A percentile compares a stretch with the other conserved stretches of the same genome.
Conservation (phyloP, 2,797 vertebrate species). For the Acipenser transmontanus region DNA sequence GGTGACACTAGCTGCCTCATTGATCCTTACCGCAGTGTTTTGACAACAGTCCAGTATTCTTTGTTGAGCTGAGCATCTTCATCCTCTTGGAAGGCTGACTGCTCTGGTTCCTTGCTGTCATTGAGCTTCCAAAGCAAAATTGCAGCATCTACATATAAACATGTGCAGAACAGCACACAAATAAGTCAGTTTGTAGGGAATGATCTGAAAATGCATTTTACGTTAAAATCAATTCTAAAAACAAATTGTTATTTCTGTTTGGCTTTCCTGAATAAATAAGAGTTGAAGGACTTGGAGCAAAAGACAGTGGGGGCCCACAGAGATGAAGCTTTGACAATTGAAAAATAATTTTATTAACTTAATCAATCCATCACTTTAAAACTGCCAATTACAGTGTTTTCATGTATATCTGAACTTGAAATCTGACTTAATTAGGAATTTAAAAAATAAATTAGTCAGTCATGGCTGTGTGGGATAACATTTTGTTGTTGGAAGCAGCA, state of each 20-base stretch:
- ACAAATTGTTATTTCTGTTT: neutral
- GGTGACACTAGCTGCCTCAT: slow-evolving; percentile 13
- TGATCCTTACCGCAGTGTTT: slow-evolving; percentile 75
- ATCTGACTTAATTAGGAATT: too few relatives aligned
- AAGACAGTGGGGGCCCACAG: too few relatives aligned
- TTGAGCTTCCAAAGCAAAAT: slow-evolving; percentile 92
- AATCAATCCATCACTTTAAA: too few relatives aligned
- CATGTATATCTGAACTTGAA: too few relatives aligned
- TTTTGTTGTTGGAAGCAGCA: too few relatives aligned
- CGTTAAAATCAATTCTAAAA: neutral
- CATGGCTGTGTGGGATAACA: too few relatives aligned
- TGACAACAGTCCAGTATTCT: slow-evolving; percentile 89
- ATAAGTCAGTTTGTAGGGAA: neutral
- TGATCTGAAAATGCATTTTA: neutral
- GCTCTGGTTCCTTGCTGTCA: slow-evolving; percentile 83
- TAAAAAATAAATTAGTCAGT: too few relatives aligned
- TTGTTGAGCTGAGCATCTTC: slow-evolving; percentile 89
- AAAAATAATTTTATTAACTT: too few relatives aligned
- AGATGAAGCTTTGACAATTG: too few relatives aligned
- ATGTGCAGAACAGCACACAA: neutral
- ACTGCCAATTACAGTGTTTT: too few relatives aligned
- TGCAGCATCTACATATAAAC: slow-evolving; percentile 64
- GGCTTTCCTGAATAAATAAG: too few relatives aligned
- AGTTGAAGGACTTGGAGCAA: too few relatives aligned
- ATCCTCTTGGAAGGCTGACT: slow-evolving; percentile 74